Percentiles rank a stretch among this genome's conserved stretches.
phyloP scores from a whole-genome alignment of 2,113 vertebrate species.

The Rhinopithecus roxellana region DNA sequence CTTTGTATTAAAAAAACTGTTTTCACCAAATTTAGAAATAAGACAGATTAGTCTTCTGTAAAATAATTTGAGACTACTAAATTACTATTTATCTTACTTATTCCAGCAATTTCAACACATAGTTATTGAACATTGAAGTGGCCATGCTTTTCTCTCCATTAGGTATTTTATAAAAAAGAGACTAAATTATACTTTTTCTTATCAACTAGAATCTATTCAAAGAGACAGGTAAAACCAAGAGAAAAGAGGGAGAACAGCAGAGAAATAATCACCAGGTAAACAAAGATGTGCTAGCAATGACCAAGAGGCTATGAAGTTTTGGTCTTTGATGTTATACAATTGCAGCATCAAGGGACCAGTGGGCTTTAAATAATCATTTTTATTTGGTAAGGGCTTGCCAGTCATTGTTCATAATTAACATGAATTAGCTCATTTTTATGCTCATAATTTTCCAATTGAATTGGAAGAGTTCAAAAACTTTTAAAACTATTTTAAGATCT shows the following conservation, averaged over 20 bases:
- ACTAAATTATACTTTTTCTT: background rate
- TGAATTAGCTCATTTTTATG: background rate
- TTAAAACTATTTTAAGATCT: background rate
- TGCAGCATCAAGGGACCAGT: background rate
- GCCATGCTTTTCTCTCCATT: background rate
- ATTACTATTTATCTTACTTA: background rate
- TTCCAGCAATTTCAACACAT: background rate
- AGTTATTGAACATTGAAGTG: background rate
- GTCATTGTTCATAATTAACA: background rate
- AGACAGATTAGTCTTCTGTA: background rate
- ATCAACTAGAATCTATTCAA: background rate
- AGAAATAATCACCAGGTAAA: background rate
- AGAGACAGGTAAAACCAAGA: background rate
- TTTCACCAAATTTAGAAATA: slow-evolving; percentile 13
- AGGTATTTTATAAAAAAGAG: background rate
- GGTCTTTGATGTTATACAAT: slow-evolving; percentile 9
- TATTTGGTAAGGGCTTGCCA: background rate
- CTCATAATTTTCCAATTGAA: background rate
- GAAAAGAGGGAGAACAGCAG: background rate
- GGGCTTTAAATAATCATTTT: slow-evolving; percentile 14
- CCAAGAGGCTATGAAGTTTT: background rate
- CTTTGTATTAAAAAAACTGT: background rate
- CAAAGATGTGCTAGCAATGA: background rate
- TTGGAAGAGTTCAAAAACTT: slow-evolving; percentile 3
- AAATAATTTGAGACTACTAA: background rate